phyloP scores from a whole-genome alignment of 2,797 vertebrate genomes.

The Bufotes viridis region DNA sequence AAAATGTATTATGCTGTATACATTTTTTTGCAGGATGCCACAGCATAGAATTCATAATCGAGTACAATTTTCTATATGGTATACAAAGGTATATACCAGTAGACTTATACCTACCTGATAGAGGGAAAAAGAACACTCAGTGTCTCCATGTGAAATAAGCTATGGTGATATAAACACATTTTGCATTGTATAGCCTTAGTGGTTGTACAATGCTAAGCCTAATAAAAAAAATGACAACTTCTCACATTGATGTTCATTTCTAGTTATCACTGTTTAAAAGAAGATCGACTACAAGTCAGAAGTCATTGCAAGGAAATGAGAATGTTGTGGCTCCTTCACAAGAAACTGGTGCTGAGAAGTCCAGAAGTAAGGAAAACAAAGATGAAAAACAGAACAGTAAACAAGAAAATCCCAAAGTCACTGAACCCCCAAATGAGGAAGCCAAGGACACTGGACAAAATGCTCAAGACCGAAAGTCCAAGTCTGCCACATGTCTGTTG shows the following conservation, averaged over 20 bases:
- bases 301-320: slow-evolving; percentile 63
- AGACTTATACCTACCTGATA: no score
- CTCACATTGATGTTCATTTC: slow-evolving; percentile 59
- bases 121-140: no score
- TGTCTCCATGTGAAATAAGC: no score
- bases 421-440: slow-evolving; percentile 65
- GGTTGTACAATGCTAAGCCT: background rate
- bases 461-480: slow-evolving; percentile 71
- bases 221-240: background rate
- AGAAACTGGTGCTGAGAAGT: slow-evolving; percentile 66
- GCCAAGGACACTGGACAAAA: slow-evolving; percentile 60
- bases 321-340: slow-evolving; percentile 64
- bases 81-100: no score
- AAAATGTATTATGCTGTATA: no score
- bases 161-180: no score
- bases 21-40: no score
- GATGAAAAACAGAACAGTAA: slow-evolving; percentile 68
- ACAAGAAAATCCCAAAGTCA: slow-evolving; percentile 64
- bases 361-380: slow-evolving; percentile 67
- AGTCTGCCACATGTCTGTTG: slow-evolving; percentile 80
- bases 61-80: no score
- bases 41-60: no score
- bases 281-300: slow-evolving; percentile 73
- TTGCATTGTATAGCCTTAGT: background rate
- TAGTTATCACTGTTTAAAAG: slow-evolving; percentile 87